Evolutionary conservation across 2,113 vertebrate genomes (phyloP), one percentile per base, ranked within the genome.

Genomic region (Lagopus muta): DNA sequence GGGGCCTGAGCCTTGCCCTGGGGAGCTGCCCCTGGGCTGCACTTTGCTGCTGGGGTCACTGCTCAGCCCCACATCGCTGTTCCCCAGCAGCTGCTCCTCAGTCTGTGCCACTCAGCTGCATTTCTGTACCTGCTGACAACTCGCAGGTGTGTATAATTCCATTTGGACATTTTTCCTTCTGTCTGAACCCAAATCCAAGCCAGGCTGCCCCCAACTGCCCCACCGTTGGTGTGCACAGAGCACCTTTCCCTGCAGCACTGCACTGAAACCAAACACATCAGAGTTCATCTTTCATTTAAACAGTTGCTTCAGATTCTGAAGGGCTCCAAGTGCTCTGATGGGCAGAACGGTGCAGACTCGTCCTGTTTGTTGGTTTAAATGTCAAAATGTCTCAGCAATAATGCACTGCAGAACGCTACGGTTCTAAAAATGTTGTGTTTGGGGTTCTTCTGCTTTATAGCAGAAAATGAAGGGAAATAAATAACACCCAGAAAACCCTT

Each of bases 41-140:
- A 19, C 27, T 42, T 21, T 17, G n/a, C 27, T 11, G 27, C 17
- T 5, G 15, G 30, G 25, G 36, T 4, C 8, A 32, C 47, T 22
- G 22, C 48, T 55, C n/a, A 6, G 0, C 47, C 34, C 52, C 50
- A 19, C 17, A 13, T 6, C 10, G 50, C 67, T 47, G 42, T 42
- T 42, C 58, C 67, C 24, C 4, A 24, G 55, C 22, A 48, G 2
- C 50, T 40, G 2, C 38, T 62, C 54, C 79, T 62, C 32, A 8
- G 3, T 3, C 47, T 5, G 1, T 13, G 21, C 3, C 40, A 34
- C 13, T 48, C 20, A 8, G 40, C 30, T 4, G 11, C 4, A 10
- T 7, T 24, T 22, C 40, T n/a, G 30, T 6, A 24, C 25, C 25
- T 27, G 42, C 21, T 43, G 32, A 7, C 52, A 78, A 52, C 43